A percentile compares a stretch with the other conserved stretches of the same genome.
Evolutionary conservation across 2,113 vertebrate genomes (phyloP).

Genomic region (Tursiops truncatus): DNA sequence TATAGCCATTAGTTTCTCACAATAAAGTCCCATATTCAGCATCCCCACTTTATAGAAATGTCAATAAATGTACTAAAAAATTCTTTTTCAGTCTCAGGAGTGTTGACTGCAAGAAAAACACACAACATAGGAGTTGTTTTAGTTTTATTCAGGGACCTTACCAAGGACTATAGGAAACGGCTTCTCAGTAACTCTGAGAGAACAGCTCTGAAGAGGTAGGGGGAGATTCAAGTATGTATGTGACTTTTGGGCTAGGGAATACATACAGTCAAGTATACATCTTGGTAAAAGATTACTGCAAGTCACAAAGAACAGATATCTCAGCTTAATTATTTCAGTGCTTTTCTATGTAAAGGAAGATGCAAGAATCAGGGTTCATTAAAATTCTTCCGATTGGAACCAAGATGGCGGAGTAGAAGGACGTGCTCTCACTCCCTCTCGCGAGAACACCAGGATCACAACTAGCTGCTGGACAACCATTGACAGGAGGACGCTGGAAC

Average conservation of each 20-base stretch:
- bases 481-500: no score
- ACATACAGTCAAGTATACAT: neutral
- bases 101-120: neutral
- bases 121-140: neutral
- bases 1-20: conserved; percentile 27
- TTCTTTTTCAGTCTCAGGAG: neutral
- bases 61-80: neutral
- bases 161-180: neutral
- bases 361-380: neutral
- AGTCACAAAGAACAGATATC: neutral
- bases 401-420: no score
- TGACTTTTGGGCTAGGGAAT: neutral
- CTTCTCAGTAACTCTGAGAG: neutral
- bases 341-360: neutral
- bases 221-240: neutral
- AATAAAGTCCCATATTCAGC: neutral
- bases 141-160: neutral
- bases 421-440: no score
- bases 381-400: neutral
- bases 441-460: no score
- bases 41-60: neutral
- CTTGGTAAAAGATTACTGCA: neutral
- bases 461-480: no score
- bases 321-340: neutral
- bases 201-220: neutral